Evolutionary conservation across 2,797 vertebrate genomes (phyloP), one percentile per base, ranked within the genome.

Genomic region (Emydoidea blandingii): DNA sequence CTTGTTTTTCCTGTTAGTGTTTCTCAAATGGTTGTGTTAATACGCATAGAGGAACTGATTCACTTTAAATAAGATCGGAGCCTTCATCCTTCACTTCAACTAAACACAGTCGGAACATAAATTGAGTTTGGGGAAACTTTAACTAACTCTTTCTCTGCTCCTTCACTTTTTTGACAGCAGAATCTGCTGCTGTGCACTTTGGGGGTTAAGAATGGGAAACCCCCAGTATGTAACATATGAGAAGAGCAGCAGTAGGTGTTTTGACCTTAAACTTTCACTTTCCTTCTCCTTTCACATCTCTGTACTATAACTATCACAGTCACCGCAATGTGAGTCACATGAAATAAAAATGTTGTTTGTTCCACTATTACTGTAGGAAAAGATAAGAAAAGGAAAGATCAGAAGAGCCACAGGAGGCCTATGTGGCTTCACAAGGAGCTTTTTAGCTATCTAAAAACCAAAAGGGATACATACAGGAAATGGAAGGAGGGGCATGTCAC

Each of bases 81-180:
- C 11, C 29, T 92, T 91, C 37, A 81, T 90, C 29, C 12, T 82
- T 78, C 47, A 83, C 34, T 86, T 90, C 18, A 23, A 80, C n/a
- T 95, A 87, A 84, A 59, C 3, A 4, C 16, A 85, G 57, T 89
- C 29, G 74, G 79, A 79, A 93, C 74, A n/a, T 44, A 84, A 49
- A 31, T 27, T 81, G 62, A 92, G 81, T 81, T 91, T 96, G 18
- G 88, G 27, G 83, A 87, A 54, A 84, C 16, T 91, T 92, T 37
- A 80, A 10, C 31, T 65, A 85, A 92, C 23, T 57, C 11, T 87
- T 92, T 79, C 44, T 16, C 65, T 41, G 21, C 15, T 86, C 41
- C 21, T 2, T 87, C 27, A 49, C 2, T 0, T 83, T 0, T 85
- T 87, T 19, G 15, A 1, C 11, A 94, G 50, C 54, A 93, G 91